A percentile compares a stretch with the other conserved stretches of the same genome.
Evolutionary conservation across 1,140 invertebrate species (phyloP).

Genomic region (Helicoverpa armigera): DNA sequence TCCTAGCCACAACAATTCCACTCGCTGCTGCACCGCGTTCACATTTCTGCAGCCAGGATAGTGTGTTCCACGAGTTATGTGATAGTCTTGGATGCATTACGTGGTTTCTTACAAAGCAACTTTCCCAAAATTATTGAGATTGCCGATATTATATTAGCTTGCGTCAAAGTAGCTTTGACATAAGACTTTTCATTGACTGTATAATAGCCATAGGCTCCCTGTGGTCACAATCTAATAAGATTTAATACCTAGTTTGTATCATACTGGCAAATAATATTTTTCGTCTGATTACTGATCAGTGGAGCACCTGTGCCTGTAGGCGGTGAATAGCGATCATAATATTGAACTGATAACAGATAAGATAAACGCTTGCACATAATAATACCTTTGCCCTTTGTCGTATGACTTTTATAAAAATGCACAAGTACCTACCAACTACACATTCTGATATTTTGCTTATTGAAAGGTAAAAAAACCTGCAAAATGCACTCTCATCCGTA

Average conservation of each 20-base stretch:
- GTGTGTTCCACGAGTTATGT: slow-evolving; percentile 13
- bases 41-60: slow-evolving; percentile 36
- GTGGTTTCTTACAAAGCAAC: not conserved
- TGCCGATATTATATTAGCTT: slow-evolving; percentile 60
- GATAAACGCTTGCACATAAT: slow-evolving; percentile 79
- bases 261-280: slow-evolving; percentile 49
- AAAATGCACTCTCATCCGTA: too few relatives aligned
- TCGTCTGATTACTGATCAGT: slow-evolving; percentile 56
- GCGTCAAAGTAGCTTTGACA: slow-evolving; percentile 78
- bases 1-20: slow-evolving; percentile 67
- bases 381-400: slow-evolving; percentile 59
- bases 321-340: slow-evolving; percentile 76
- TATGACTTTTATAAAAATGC: not conserved
- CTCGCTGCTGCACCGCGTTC: slow-evolving; percentile 36
- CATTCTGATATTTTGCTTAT: too few relatives aligned
- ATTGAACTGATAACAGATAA: slow-evolving; percentile 82
- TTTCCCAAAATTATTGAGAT: slow-evolving; percentile 42
- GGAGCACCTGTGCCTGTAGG: slow-evolving; percentile 69
- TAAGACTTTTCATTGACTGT: too few relatives aligned
- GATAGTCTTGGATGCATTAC: not conserved
- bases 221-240: not conserved
- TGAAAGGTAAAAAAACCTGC: too few relatives aligned
- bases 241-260: slow-evolving; percentile 41
- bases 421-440: not conserved
- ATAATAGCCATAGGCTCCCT: too few relatives aligned